Evolutionary conservation across 2,797 vertebrate species (phyloP), one percentile per base, ranked within the genome.

Genomic region (Etheostoma perlongum): DNA sequence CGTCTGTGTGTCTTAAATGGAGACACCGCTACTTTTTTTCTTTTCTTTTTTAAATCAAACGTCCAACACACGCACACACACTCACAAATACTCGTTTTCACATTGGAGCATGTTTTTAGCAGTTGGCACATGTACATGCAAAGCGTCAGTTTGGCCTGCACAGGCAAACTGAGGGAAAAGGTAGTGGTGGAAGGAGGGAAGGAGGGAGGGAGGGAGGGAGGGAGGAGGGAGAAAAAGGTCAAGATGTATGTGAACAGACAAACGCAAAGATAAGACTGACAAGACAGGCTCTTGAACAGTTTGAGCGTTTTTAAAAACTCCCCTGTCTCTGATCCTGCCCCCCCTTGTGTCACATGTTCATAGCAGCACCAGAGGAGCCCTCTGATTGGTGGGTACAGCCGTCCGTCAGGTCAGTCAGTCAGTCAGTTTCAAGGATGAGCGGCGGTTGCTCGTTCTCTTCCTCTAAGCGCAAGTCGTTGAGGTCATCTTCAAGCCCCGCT

Each of bases 361-460:
- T 95, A 97, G 97, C 96, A 97, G 96, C 96, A 94, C 91, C 92
- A 95, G 95, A 95, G 92, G 91, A 94, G 91, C 86, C 79, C 94
- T 95, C 93, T 88, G 94, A 94, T 93, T 91, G 82, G 61, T 92
- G 88, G 88, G 92, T 91, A 82, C 81, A 78, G 88, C 92, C 65
- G 86, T 93, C 85, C 81, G 87, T 90, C 42, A 52, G 60, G 70
- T 99, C 91, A 99, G 53, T 52, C 49, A 51, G 93, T 99, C 98
- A 0, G 93, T 99, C 98, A 0, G 97, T 99, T 91, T 97, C 96
- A 16, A 98, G 96, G 87, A 99, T 97, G 94, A 99, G 96, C 0
- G 98, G 98, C 30, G 98, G 98, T 67, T 99, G 97, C 90, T 99
- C 97, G 11, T 97, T 97, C 91, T 99, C 98, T 33, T 99, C 98